Evolutionary conservation across 2,888 invertebrate genomes (phyloP), one percentile per base, ranked within the genome.

Genomic region (Nasonovia ribisnigri): DNA sequence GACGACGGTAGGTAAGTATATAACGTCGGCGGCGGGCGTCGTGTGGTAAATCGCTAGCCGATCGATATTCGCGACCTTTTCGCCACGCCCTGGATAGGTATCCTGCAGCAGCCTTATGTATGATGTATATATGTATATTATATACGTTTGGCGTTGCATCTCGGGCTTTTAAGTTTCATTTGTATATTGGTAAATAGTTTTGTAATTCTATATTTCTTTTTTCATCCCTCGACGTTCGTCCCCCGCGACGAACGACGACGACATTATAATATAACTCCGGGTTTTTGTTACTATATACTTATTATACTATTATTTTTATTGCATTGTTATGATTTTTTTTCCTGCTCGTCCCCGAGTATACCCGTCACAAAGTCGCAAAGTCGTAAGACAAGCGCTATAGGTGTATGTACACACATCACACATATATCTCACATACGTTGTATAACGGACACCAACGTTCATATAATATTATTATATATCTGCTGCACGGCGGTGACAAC

Each of bases 31-130:
- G 43, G n/a, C 86, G 57, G 67, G 93, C 93, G 93, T 93, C 89
- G 89, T 57, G 89, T 48, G 93, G 93, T 93, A 93, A 93, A 93
- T 93, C 93, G 93, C 89, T 46, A 54, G 43, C 46, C 93, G 93
- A 93, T 93, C 93, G 93, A 93, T 93, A 90, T 93, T 48, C 93
- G 93, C 93, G 93, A 93, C 93, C 93, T 93, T 90, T 93, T 93
- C 84, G 93, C 93, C 89, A 89, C 93, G 93, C 93, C 93, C 93
- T 48, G 90, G 89, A 54, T 84, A 93, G 54, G 92, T 88, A 67
- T 54, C 43, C 88, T 29, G 8, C 29, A 57, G 36, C 48, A 1
- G 29, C 29, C 3, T 11, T n/a, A 26, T 36, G 11, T 36, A 91
- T 46, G 24, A 60, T 36, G 26, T 91, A 51, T 51, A 51, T 48